Evolutionary conservation across 2,113 vertebrate genomes (phyloP), one percentile per base, ranked within the genome.

Genomic region (Petrocephalus zakoni): DNA sequence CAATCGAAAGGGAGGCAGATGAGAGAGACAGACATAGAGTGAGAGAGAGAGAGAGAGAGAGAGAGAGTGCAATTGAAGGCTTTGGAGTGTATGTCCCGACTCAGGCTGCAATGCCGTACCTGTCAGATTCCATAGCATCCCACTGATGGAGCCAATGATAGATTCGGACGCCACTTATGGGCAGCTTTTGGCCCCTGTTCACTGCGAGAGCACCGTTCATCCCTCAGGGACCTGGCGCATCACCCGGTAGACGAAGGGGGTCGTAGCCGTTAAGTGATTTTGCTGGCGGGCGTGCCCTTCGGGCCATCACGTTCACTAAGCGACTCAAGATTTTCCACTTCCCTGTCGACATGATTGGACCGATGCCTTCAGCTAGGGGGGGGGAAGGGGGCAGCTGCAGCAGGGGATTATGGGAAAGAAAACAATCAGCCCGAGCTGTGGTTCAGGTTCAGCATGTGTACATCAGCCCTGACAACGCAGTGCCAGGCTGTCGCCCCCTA

Each of bases 341-440:
- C 61, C 72, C 68, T n/a, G 49, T 90, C 89, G 84, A 37, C 89
- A 88, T 6, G 25, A 85, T 78, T 86, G 87, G 85, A 88, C 55
- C 61, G 78, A 42, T 82, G 86, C 19, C 82, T 34, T 51, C n/a
- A 84, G 87, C 85, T 78, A 90, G 86, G 55, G 89, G 86, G 52
- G 21, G 61, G 78, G 84, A 46, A 75, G 15, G 22, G 64, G 11
- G 64, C 61, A 53, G 87, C 9, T 15, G 72, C 8, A 56, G 10
- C 10, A 29, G 19, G 34, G 10, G 58, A 42, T 58, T 52, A 0
- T 75, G 15, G 49, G 22, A 84, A 58, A 56, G 46, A 86, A 58
- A 82, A 84, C 85, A 75, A 88, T 82, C 88, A 86, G 89, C 89
- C 89, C 49, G 13, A 88, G 85, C 83, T 85, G 90, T 90, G 86